Conservation (phyloP, 2,113 vertebrate species). For the Ahaetulla prasina region DNA sequence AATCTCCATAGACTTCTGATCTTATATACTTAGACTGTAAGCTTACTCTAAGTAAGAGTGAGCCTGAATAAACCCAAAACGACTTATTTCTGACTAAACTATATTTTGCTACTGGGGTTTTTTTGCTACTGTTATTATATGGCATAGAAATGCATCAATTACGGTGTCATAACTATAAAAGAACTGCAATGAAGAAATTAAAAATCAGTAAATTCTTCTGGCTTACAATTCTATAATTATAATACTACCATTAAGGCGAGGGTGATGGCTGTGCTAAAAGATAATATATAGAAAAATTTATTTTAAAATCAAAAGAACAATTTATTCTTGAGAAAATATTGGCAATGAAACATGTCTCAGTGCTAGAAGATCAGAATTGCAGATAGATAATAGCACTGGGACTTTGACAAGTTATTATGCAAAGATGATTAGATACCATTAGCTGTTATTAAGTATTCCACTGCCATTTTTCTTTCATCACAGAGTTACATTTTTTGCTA, state of each 20-base stretch:
- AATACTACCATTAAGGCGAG: constrained; percentile 10
- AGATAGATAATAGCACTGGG: constrained; percentile 19
- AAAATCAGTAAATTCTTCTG: not conserved
- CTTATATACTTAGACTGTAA: no score
- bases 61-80: not conserved
- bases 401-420: constrained; percentile 14
- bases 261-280: not conserved
- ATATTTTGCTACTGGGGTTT: not conserved
- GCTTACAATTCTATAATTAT: not conserved
- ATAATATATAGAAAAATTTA: constrained; percentile 5
- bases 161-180: not conserved
- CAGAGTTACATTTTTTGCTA: constrained; percentile 7
- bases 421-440: constrained; percentile 10
- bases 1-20: not conserved
- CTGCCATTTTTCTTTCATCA: constrained; percentile 11
- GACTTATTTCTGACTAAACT: not conserved
- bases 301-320: constrained; percentile 10
- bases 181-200: not conserved
- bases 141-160: not conserved
- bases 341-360: constrained; percentile 13
- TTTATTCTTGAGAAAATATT: constrained; percentile 28
- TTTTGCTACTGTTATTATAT: not conserved
- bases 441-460: constrained; percentile 24
- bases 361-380: constrained; percentile 2
- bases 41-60: no score